Percentiles rank a stretch among this genome's conserved stretches.
Conservation (phyloP, 2,797 vertebrate genomes). For the Hydrocynus forskahlii region DNA sequence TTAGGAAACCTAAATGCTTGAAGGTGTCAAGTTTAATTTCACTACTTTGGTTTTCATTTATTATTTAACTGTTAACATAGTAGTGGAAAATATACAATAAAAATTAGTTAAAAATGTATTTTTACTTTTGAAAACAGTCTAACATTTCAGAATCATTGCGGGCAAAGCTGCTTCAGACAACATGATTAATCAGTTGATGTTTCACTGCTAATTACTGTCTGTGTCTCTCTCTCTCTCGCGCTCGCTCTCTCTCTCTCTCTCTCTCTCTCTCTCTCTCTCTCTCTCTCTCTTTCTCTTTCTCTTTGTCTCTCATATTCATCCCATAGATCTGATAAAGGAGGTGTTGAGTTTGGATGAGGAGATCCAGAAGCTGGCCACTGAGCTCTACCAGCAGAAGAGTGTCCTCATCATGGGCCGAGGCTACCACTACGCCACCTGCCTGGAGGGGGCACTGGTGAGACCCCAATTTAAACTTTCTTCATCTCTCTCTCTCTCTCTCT, state of each 20-base stretch:
- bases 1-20: neutral
- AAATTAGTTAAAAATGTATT: too few species aligned
- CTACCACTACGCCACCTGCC: constrained; percentile 95
- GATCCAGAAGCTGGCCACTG: constrained; percentile 92
- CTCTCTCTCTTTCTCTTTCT: neutral
- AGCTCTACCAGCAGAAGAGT: constrained; percentile 97
- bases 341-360: constrained; percentile 95
- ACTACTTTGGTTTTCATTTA: too few species aligned
- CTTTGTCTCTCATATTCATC: neutral
- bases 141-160: neutral
- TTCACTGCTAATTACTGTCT: neutral
- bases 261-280: neutral
- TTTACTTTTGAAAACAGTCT: neutral
- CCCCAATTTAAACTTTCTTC: too few species aligned
- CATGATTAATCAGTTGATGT: too few species aligned
- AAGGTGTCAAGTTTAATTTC: too few species aligned
- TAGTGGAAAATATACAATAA: too few species aligned
- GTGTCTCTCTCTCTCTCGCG: neutral
- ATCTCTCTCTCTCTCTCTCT: too few species aligned
- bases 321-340: constrained; percentile 92
- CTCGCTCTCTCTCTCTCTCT: too few species aligned
- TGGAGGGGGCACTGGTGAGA: constrained; percentile 95
- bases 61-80: too few species aligned
- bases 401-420: constrained; percentile 98
- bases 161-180: too few species aligned